phyloP scores from a whole-genome alignment of 2,113 vertebrate species.

The Mesocricetus auratus region DNA sequence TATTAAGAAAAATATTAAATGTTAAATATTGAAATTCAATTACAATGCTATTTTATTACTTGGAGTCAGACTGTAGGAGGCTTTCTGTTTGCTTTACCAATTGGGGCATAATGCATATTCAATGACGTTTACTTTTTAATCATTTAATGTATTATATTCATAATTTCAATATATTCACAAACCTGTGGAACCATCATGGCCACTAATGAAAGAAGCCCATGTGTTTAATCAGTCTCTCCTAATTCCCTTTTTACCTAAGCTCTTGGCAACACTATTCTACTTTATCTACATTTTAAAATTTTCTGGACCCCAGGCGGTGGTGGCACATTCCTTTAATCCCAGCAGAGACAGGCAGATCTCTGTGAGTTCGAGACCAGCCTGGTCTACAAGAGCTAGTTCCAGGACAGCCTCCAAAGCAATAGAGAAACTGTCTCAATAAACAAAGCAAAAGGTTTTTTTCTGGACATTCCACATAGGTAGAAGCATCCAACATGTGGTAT shows the following conservation, averaged over 20 bases:
- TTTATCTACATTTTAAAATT: not conserved
- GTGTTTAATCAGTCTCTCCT: not conserved
- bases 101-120: not conserved
- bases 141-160: not conserved
- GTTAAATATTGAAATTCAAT: conserved; percentile 2
- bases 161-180: not conserved
- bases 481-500: not conserved
- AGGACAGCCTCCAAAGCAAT: too few species aligned
- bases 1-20: conserved; percentile 10
- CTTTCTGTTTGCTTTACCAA: not conserved
- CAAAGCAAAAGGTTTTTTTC: too few species aligned
- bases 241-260: not conserved
- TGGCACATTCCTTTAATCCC: too few species aligned
- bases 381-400: too few species aligned
- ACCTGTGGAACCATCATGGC: not conserved
- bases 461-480: not conserved
- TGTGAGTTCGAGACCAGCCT: too few species aligned
- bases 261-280: not conserved
- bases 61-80: not conserved
- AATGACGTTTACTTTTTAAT: not conserved
- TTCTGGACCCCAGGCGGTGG: too few species aligned
- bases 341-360: too few species aligned
- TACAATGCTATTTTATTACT: not conserved
- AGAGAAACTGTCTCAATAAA: too few species aligned
- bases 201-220: not conserved